A percentile compares a stretch with the other conserved stretches of the same genome.
These are phyloP conservation scores for Vimba vimba DNA, from an alignment of 2,113 vertebrate species.

Conservation along the genomic window DNA sequence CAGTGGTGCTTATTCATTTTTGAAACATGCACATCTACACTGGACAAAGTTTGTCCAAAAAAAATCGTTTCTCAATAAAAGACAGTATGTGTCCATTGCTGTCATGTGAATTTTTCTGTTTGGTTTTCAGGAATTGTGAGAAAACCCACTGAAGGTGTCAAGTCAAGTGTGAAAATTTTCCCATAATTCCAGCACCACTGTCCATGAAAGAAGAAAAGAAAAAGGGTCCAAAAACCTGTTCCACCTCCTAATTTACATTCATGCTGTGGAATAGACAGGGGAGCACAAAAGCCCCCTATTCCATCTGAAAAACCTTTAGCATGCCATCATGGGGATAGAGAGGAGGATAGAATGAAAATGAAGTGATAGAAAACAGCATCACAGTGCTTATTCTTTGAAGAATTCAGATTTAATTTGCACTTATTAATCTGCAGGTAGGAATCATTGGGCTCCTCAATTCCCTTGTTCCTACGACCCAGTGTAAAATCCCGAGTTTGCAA, in stretches of 20 bases:
- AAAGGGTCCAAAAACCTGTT: background rate
- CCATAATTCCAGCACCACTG: constrained; percentile 21
- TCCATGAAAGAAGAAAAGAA: constrained; percentile 2
- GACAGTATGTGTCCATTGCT: background rate
- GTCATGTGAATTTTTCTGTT: background rate
- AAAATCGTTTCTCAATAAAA: background rate
- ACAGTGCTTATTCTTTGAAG: background rate
- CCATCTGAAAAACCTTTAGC: constrained; percentile 42
- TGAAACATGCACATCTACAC: background rate
- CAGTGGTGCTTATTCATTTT: background rate
- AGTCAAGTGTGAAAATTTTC: constrained; percentile 48
- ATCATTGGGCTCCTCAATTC: constrained; percentile 7
- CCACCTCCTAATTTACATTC: constrained; percentile 50
- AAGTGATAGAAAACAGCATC: constrained; percentile 19
- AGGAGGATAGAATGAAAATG: constrained; percentile 24
- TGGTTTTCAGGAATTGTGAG: background rate
- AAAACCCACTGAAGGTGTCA: constrained; percentile 26
- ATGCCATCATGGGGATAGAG: background rate
- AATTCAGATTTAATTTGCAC: constrained; percentile 38
- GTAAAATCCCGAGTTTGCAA: no score
- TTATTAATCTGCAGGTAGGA: constrained; percentile 26
- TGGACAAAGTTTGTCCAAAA: background rate
- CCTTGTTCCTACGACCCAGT: background rate
- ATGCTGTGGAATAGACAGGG: constrained; percentile 20
- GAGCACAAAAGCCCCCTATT: constrained; percentile 31